Evolutionary conservation across 2,797 vertebrate genomes (phyloP).

Genomic region (Syngnathus rostellatus): DNA sequence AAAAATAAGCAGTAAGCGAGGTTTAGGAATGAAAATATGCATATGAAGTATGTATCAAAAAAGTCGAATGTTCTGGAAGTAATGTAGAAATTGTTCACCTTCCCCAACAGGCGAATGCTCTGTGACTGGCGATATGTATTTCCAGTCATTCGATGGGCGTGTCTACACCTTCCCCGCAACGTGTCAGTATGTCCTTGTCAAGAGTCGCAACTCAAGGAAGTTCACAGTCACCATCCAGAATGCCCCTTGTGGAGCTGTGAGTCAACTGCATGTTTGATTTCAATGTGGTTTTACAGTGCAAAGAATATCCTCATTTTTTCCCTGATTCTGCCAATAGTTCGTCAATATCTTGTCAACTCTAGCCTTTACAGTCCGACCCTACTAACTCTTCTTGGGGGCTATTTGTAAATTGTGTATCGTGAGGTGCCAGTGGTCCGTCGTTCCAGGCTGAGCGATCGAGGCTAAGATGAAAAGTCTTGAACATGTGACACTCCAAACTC

Average conservation of each 20-base stretch:
- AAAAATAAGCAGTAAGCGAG: not conserved
- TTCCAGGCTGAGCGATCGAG: too few relatives aligned
- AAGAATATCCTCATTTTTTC: not conserved
- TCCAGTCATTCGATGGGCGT: conserved; percentile 87
- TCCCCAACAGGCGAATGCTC: conserved; percentile 82
- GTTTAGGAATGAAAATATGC: not conserved
- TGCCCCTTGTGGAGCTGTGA: conserved; percentile 85
- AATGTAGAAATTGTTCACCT: conserved; percentile 5
- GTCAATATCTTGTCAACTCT: too few relatives aligned
- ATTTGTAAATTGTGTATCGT: too few relatives aligned
- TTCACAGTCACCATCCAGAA: conserved; percentile 88
- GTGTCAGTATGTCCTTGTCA: conserved; percentile 89
- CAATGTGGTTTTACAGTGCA: not conserved
- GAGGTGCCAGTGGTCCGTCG: too few relatives aligned
- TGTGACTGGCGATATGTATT: conserved; percentile 86
- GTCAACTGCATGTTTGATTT: conserved; percentile 25
- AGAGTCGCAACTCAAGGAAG: conserved; percentile 76
- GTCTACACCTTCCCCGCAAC: conserved; percentile 83
- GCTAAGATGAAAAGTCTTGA: too few relatives aligned
- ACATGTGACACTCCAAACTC: too few relatives aligned
- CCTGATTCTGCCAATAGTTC: too few relatives aligned
- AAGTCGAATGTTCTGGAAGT: not conserved
- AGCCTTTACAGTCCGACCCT: too few relatives aligned
- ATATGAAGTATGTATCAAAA: too few relatives aligned
- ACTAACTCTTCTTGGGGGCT: too few relatives aligned